Evolutionary conservation across 2,888 invertebrate species (phyloP).

Genomic region (Polietes domitor): DNA sequence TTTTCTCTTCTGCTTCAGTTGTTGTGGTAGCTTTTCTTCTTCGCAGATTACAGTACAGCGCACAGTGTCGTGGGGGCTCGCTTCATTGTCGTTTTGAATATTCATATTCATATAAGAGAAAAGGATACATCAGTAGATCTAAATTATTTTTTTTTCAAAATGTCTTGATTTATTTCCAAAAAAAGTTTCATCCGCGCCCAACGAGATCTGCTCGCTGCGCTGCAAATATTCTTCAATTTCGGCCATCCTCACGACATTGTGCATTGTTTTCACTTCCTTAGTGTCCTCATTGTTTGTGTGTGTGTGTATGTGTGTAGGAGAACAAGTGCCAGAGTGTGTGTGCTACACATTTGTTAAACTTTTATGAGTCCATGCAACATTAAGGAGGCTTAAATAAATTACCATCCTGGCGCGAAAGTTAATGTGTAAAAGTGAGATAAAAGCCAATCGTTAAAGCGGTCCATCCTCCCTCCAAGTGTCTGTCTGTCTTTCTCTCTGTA

Average conservation of each 20-base stretch:
- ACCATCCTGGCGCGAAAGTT: slow-evolving; percentile 53
- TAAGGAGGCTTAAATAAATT: slow-evolving; percentile 61
- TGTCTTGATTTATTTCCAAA: no score
- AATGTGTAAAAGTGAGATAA: slow-evolving; percentile 50
- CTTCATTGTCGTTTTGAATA: no score
- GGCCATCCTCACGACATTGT: neutral
- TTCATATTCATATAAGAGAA: no score
- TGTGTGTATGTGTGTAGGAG: neutral
- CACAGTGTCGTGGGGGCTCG: neutral
- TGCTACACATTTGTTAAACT: slow-evolving; percentile 33
- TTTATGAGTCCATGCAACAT: slow-evolving; percentile 49
- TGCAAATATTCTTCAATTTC: neutral
- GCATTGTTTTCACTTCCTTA: neutral
- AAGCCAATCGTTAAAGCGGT: slow-evolving; percentile 46
- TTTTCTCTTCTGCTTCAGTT: neutral
- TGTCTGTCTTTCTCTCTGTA: neutral
- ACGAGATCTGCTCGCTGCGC: no score
- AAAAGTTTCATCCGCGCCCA: no score
- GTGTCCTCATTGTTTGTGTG: neutral
- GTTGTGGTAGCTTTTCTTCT: neutral
- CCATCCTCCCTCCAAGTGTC: no score
- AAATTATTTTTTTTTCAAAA: no score
- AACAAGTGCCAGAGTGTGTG: neutral
- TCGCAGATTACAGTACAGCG: neutral
- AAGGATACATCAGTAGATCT: no score